A percentile compares a stretch with the other conserved stretches of the same genome.
phyloP scores from a whole-genome alignment of 2,113 vertebrate genomes.

The Arenaria interpres region DNA sequence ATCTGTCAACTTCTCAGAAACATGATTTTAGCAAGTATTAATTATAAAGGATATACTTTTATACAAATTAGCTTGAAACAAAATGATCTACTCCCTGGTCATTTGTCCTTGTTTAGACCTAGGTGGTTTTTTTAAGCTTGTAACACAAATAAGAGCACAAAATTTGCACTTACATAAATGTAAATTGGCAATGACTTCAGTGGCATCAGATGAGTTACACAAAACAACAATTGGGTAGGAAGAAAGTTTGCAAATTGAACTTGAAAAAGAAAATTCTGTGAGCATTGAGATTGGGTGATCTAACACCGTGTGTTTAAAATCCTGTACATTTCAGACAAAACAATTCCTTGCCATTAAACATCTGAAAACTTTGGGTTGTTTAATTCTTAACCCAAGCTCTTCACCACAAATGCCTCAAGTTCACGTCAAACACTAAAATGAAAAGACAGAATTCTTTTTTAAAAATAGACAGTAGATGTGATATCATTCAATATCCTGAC shows the following conservation, averaged over 20 bases:
- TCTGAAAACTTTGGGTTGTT: neutral
- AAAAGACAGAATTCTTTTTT: neutral
- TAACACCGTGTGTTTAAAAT: neutral
- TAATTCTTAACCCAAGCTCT: neutral
- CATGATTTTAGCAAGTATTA: neutral
- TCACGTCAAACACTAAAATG: neutral
- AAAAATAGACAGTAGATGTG: neutral
- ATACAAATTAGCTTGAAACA: neutral
- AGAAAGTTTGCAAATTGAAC: neutral
- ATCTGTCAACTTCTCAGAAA: neutral
- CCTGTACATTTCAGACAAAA: neutral
- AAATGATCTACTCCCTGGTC: neutral
- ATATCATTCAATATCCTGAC: neutral
- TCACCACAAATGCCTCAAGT: neutral
- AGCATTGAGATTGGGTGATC: neutral
- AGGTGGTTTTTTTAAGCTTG: neutral
- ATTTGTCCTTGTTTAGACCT: neutral
- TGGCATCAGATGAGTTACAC: neutral
- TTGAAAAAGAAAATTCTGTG: neutral
- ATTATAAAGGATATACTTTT: neutral
- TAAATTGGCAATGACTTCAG: neutral
- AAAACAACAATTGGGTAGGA: neutral
- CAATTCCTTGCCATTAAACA: neutral
- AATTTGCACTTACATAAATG: neutral
- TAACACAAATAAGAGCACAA: neutral